Evolutionary conservation across 1,140 invertebrate genomes (phyloP), one percentile per base, ranked within the genome.

Genomic region (Leptinotarsa undecemlineata): DNA sequence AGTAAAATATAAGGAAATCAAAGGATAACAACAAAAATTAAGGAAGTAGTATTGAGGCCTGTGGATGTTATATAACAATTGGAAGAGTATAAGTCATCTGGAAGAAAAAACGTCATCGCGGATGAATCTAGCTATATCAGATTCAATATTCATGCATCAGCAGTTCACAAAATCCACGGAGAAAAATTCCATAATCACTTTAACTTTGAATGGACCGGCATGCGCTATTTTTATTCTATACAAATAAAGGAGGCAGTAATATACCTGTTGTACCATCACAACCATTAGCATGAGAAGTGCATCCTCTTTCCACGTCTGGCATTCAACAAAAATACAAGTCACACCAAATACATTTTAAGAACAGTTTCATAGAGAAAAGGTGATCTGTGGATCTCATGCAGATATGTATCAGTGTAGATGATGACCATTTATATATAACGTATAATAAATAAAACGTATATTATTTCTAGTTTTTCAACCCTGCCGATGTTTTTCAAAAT

Each of bases 241-340:
- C 15, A 57, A 61, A 71, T 14, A 57, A 71, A 71, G 48, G 68
- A 26, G 71, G 71, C 48, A 64, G 47, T 72, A 60, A 48, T 81
- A 78, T 91, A 93, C 92, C 93, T 94, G 92, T 92, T 87, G 92
- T 92, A 88, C 93, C 92, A 88, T 94, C 93, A 90, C 93, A 94
- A 88, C 92, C 92, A 87, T 94, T 93, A 84, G 92, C 91, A 87
- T 94, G 92, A 86, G 92, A 93, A 83, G 92, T 91, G 89, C 93
- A 94, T 88, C 93, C 93, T 88, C 90, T 90, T 88, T 92, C 92
- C 92, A 89, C 79, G 78, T 85, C 84, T 85, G 76, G 77, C 79
- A 80, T 81, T 82, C 82, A 84, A 83, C 79, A 84, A 77, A 84
- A 80, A 82, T 76, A 83, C 76, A 81, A 72, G 75, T 82, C 79